Base-by-base conservation (phyloP, 30 jellyfish, hydroid and myxozoan species). In the Haliclystus octoradiatus region DNA sequence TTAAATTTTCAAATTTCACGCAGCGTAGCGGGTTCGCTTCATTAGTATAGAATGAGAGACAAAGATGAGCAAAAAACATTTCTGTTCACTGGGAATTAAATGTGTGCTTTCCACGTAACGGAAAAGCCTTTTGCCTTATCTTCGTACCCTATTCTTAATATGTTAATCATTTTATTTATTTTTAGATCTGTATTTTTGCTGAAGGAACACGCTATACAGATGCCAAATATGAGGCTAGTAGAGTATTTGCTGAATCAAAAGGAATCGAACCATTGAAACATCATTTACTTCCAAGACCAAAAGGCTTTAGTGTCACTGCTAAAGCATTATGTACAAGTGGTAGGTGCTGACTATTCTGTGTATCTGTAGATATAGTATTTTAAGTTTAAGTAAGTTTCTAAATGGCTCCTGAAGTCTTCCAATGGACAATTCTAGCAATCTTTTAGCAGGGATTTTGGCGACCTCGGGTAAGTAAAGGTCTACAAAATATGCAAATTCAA, bases 191-290 rank as follows among this genome's bases (percentile, higher is more conserved):
- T 15, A 52, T 88, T 3, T 79, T 79, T 65, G 82, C 91, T 7
- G 97, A 88, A 51, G 94, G 97, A 26, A 88, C 97, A 3, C 78
- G 97, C 32, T 52, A 80, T 62, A 88, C 97, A 12, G 87, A 88
- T 13, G 97, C 75, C 2, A 88, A 88, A 33, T 34, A 79, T 33
- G 70, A 69, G 35, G 94, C 97, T 30, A 88, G 97, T 57, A 93
- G 80, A 71, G 97, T 79, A 31, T 88, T 28, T 52, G 97, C 97
- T 0, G 14, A 50, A 0, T 66, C 85, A 50, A 88, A 80, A 49
- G 90, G 90, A 28, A 62, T 79, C 24, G 51, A 74, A 65, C 97
- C 97, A 1, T 72, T 88, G 73, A 88, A 80, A 61, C 88, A 88
- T 46, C 94, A 86, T 64, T 52, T 75, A 23, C 72, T 71, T 70